phyloP scores from a whole-genome alignment of 2,113 vertebrate species.

The Polypterus senegalus region DNA sequence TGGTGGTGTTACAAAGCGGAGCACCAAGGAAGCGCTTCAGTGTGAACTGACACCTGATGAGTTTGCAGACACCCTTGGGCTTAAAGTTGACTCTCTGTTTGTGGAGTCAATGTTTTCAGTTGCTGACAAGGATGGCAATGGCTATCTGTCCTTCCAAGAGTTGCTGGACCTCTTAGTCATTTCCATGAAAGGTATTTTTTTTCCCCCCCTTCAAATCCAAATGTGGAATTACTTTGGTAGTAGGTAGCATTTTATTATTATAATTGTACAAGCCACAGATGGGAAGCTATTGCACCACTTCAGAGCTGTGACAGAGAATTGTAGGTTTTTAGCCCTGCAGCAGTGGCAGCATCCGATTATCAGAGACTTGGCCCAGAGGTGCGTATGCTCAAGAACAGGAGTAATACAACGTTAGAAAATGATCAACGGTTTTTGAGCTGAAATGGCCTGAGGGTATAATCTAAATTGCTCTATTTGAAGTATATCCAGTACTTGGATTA shows the following conservation, averaged over 20 bases:
- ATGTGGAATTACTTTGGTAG: not conserved
- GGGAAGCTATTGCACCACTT: too few relatives aligned
- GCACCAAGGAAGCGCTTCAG: constrained; percentile 61
- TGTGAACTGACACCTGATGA: constrained; percentile 80
- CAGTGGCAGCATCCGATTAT: too few relatives aligned
- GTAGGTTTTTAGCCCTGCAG: too few relatives aligned
- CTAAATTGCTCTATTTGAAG: too few relatives aligned
- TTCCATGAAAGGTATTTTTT: constrained; percentile 82
- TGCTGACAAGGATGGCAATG: constrained; percentile 86
- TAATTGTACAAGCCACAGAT: too few relatives aligned
- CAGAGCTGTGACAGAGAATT: too few relatives aligned
- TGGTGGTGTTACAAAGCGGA: constrained; percentile 46
- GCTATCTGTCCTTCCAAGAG: constrained; percentile 88
- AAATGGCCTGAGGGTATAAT: too few relatives aligned
- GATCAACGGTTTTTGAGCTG: too few relatives aligned
- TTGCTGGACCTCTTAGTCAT: constrained; percentile 85
- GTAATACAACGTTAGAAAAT: too few relatives aligned
- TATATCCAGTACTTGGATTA: too few relatives aligned
- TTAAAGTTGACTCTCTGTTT: constrained; percentile 76
- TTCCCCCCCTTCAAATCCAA: not conserved
- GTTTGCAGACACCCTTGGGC: constrained; percentile 75
- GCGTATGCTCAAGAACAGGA: too few relatives aligned
- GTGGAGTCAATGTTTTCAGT: constrained; percentile 91
- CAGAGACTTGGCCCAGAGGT: too few relatives aligned
- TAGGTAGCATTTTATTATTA: not conserved